Evolutionary conservation across 2,888 invertebrate species (phyloP), one percentile per base, ranked within the genome.

Genomic region (Litoditis marina): DNA sequence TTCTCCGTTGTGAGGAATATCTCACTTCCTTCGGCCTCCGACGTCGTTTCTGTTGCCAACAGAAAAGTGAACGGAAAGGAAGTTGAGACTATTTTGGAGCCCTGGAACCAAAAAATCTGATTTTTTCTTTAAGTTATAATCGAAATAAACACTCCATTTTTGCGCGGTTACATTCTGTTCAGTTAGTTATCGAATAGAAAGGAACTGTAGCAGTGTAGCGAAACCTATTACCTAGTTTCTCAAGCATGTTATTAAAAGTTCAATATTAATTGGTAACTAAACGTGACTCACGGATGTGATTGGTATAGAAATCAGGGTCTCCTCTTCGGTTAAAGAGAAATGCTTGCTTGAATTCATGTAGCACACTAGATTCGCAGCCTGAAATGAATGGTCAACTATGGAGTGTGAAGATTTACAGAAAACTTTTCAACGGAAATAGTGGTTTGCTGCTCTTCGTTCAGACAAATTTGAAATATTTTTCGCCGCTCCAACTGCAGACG

Each of bases 361-460:
- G 36, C 71, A 71, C 8, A 57, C 60, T 13, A 73, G 65, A 39
- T 69, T 66, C 16, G 71, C 73, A 11, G 66, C 68, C 63, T 65
- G 47, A 46, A 59, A 19, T 46, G 46, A 46, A 46, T 28, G 27
- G 22, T 22, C 42, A 19, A 31, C 28, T 28, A n/a, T n/a, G n/a
- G 13, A n/a, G 39, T n/a, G 13, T 36, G 39, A 36, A n/a, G 39
- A 36, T 16, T 16, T 1, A 16, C 47, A 22, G 22, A n/a, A 13
- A n/a, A 19, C 1, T 22, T 1, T 47, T 19, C 47, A 47, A 47
- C n/a, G n/a, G 1, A 36, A 36, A 36, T 36, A 16, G 1, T 11
- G n/a, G n/a, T 36, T n/a, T n/a, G n/a, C n/a, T n/a, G n/a, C n/a
- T n/a, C n/a, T n/a, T n/a, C n/a, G n/a, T n/a, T n/a, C n/a, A n/a